Conservation (phyloP, 2,797 vertebrate genomes). For the Halcyon leucocephala region DNA sequence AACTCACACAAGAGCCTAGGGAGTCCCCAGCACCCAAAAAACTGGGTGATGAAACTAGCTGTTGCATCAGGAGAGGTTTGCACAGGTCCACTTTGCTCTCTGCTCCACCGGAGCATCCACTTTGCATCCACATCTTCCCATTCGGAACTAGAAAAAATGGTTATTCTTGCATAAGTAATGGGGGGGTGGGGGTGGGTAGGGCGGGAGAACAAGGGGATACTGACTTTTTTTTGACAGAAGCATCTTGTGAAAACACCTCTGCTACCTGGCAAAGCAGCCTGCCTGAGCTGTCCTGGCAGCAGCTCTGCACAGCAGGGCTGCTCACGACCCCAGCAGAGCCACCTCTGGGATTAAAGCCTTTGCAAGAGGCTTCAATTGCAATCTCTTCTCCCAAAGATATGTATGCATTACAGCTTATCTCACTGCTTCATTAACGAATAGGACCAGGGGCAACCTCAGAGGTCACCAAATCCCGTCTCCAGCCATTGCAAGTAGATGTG, state of each 20-base stretch:
- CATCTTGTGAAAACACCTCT: not conserved
- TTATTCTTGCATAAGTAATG: not conserved
- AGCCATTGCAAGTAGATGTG: not conserved
- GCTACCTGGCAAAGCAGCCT: not conserved
- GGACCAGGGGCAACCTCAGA: not conserved
- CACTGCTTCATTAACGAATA: constrained; percentile 20
- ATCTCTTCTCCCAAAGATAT: not conserved
- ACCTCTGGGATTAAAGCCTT: not conserved
- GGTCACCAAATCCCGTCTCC: constrained; percentile 29
- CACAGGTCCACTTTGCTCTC: not conserved
- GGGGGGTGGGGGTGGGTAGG: fast-evolving
- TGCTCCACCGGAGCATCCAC: not conserved
- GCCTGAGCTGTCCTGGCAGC: not conserved
- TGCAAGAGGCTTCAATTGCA: not conserved
- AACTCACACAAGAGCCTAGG: not conserved
- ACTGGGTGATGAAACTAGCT: not conserved
- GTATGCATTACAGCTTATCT: constrained; percentile 1
- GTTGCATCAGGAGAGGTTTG: not conserved
- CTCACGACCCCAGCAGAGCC: fast-evolving
- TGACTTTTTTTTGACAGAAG: not conserved
- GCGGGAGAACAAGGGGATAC: not conserved
- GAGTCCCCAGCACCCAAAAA: not conserved
- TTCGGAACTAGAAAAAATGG: fast-evolving
- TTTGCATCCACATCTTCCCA: not conserved
- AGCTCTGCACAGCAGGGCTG: not conserved